Evolutionary conservation across 1,140 invertebrate genomes (phyloP).

Genomic region (Neodiprion virginianus): DNA sequence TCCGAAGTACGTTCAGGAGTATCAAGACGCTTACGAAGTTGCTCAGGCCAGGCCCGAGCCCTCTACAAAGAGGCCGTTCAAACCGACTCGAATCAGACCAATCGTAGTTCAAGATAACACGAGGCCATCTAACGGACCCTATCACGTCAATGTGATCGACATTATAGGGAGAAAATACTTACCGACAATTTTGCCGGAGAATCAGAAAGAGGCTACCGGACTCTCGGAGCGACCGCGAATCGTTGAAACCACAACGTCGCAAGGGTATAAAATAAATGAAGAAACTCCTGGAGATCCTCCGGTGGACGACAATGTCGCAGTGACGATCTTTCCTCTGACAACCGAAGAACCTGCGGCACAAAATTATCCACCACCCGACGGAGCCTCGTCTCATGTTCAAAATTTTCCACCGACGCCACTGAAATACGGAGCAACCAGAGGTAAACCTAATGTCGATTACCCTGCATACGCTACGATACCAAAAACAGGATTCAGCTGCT

Average conservation of each 20-base stretch:
- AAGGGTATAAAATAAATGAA: constrained; percentile 45
- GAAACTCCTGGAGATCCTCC: constrained; percentile 39
- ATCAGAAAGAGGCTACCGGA: background rate
- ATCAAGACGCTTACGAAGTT: background rate
- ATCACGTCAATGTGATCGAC: background rate
- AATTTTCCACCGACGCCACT: constrained; percentile 37
- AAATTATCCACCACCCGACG: constrained; percentile 34
- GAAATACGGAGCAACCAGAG: constrained; percentile 72
- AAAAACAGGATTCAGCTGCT: constrained; percentile 80
- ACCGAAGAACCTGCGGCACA: constrained; percentile 29
- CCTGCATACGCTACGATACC: constrained; percentile 80
- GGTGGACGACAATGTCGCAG: constrained; percentile 30
- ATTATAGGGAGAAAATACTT: background rate
- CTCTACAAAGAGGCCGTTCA: background rate
- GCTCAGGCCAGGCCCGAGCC: background rate
- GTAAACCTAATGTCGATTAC: constrained; percentile 83
- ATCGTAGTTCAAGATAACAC: background rate
- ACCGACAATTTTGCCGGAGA: background rate
- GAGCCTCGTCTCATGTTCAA: constrained; percentile 24
- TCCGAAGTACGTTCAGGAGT: background rate
- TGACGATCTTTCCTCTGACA: constrained; percentile 30
- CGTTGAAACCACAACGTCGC: constrained; percentile 16
- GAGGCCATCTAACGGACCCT: background rate
- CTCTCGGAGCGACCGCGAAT: background rate
- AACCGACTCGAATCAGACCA: background rate